A percentile compares a stretch with the other conserved stretches of the same genome.
Conservation (phyloP, 2,113 vertebrate genomes). For the Ochotona curzoniae region DNA sequence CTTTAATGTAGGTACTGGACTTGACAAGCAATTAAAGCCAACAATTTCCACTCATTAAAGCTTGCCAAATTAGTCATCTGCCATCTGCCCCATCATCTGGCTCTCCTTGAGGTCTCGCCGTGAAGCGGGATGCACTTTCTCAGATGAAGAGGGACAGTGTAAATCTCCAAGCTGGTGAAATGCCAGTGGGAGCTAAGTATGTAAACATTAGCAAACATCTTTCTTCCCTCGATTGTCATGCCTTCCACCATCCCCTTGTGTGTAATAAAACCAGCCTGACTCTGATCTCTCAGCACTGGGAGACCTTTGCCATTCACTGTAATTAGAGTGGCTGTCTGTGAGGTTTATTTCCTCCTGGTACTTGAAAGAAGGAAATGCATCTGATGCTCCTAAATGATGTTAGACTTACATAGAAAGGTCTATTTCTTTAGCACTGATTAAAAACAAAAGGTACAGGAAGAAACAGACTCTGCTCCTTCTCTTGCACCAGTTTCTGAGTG, state of each 20-base stretch:
- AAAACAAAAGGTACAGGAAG: neutral
- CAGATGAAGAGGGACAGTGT: constrained; percentile 73
- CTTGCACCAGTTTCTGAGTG: no score
- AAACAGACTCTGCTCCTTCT: neutral
- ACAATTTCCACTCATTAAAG: constrained; percentile 92
- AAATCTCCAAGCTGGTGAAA: constrained; percentile 77
- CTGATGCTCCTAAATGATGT: neutral
- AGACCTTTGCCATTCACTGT: constrained; percentile 33
- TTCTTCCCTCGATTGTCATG: constrained; percentile 58
- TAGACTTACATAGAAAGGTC: neutral
- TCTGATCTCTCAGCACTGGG: neutral
- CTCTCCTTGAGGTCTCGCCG: constrained; percentile 88
- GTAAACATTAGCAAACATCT: constrained; percentile 64
- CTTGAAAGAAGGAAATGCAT: neutral
- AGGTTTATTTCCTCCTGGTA: neutral
- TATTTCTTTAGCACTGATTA: neutral
- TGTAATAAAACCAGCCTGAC: constrained; percentile 42
- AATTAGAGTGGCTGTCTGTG: neutral
- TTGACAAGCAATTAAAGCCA: constrained; percentile 96
- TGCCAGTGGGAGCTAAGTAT: constrained; percentile 71
- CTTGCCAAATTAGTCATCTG: constrained; percentile 90
- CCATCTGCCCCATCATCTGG: constrained; percentile 95
- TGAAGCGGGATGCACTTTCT: constrained; percentile 82
- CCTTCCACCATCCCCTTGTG: constrained; percentile 40
- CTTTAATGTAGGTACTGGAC: constrained; percentile 87